phyloP scores from a whole-genome alignment of 1,140 invertebrate species.

The Papilio dardanus region DNA sequence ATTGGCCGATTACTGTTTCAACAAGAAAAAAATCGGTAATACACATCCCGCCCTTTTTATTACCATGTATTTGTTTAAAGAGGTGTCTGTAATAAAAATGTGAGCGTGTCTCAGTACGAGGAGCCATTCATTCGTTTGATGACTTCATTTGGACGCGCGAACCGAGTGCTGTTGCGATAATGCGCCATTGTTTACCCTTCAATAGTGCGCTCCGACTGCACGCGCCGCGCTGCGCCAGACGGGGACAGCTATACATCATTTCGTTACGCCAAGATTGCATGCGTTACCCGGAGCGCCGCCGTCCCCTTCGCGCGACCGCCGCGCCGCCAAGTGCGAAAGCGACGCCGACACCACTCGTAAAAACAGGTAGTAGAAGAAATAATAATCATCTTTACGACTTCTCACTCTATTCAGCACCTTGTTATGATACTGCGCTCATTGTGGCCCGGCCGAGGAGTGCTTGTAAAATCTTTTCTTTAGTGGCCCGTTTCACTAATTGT shows the following conservation, averaged over 20 bases:
- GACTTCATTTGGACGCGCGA: slow-evolving; percentile 79
- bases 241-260: slow-evolving; percentile 64
- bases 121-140: slow-evolving; percentile 80
- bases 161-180: slow-evolving; percentile 75
- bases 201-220: slow-evolving; percentile 75
- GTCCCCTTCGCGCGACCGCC: slow-evolving; percentile 58
- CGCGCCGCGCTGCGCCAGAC: slow-evolving; percentile 70
- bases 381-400: slow-evolving; percentile 84
- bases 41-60: slow-evolving; percentile 56
- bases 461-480: slow-evolving; percentile 83
- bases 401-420: slow-evolving; percentile 84
- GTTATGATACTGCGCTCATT: slow-evolving; percentile 82
- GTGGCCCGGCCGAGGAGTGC: slow-evolving; percentile 76
- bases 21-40: slow-evolving; percentile 46
- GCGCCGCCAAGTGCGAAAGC: slow-evolving; percentile 47
- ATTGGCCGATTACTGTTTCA: slow-evolving; percentile 54
- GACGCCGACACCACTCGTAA: slow-evolving; percentile 68
- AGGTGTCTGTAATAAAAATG: slow-evolving; percentile 77
- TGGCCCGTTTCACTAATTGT: slow-evolving; percentile 81
- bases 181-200: slow-evolving; percentile 81
- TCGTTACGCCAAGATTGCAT: slow-evolving; percentile 52
- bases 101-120: slow-evolving; percentile 67
- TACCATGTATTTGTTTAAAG: slow-evolving; percentile 75
- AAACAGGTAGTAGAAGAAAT: slow-evolving; percentile 84
- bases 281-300: slow-evolving; percentile 56